Base-by-base conservation (phyloP, 1,140 invertebrate species). In the Sycobia sp. region DNA sequence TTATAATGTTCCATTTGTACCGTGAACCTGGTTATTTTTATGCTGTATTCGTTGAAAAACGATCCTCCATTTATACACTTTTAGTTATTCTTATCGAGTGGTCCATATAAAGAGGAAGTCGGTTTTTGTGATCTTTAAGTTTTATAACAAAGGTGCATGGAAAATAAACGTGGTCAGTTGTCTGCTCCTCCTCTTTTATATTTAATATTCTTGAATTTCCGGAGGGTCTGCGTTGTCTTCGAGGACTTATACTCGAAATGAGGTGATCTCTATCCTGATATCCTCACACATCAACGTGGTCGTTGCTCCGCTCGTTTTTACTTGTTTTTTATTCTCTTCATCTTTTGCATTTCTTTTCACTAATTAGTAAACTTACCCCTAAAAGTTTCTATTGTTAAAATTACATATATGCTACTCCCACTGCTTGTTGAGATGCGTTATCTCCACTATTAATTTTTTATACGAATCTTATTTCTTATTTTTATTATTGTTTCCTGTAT, bases 221-320 rank as follows among this genome's bases (percentile, higher is more conserved):
- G 70, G 68, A 75, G 72, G 71, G 73, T 69, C 63, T 72, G 65
- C 62, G 50, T 63, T 72, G 67, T 66, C 70, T 70, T 75, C 69
- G 72, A 70, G 70, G 67, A 72, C 72, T 71, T 69, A 67, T 67
- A 74, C 73, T 76, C 70, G 56, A 65, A 76, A 74, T 70, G 69
- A 69, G 72, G 70, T 68, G 71, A 76, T 73, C 69, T n/a, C n/a
- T 71, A 71, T 69, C 70, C 74, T 73, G 41, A 76, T 70, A 76
- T 76, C 74, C 75, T 78, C 73, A 74, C 74, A 78, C 71, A 77
- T 75, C 72, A 76, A 76, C 73, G 73, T 80, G 74, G 69, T 69
- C 71, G 67, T 62, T 71, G 69, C 67, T 70, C 63, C 63, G 62
- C 71, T 71, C 70, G 43, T 67, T 71, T 73, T 72, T 69, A 71